phyloP scores from a whole-genome alignment of 30 jellyfish, hydroid and myxozoan genomes.

The Turritopsis dohrnii region DNA sequence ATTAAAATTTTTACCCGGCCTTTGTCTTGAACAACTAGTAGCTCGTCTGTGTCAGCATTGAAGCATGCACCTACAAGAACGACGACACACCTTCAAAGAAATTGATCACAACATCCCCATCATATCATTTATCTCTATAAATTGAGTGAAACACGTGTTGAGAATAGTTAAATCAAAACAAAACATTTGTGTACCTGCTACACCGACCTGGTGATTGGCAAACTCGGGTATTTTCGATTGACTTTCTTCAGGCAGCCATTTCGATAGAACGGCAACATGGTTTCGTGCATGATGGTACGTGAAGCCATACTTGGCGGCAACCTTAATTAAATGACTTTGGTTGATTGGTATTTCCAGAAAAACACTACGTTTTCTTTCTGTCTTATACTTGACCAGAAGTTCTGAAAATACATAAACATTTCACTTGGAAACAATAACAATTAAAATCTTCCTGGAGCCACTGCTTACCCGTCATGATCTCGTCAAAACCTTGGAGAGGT shows the following conservation, averaged over 20 bases:
- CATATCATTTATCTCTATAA: neutral
- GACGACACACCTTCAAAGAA: neutral
- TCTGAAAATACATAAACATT: neutral
- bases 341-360: constrained; percentile 19
- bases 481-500: neutral
- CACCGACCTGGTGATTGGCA: constrained; percentile 84
- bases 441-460: neutral
- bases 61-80: constrained; percentile 24
- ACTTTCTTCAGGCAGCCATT: constrained; percentile 54
- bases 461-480: neutral
- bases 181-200: constrained; percentile 54
- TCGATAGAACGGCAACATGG: constrained; percentile 48
- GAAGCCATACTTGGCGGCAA: constrained; percentile 40
- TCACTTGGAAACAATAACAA: neutral
- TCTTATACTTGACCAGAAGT: neutral
- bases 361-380: constrained; percentile 6
- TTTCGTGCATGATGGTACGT: constrained; percentile 73
- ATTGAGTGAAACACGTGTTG: neutral
- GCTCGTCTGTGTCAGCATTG: constrained; percentile 44
- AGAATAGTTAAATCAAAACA: neutral
- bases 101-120: neutral
- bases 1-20: constrained; percentile 40
- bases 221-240: constrained; percentile 63
- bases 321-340: constrained; percentile 18
- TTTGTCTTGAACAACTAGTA: constrained; percentile 80